Evolutionary conservation across 2,888 invertebrate species (phyloP), one percentile per base, ranked within the genome.

Genomic region (Shargacucullia verbasci): DNA sequence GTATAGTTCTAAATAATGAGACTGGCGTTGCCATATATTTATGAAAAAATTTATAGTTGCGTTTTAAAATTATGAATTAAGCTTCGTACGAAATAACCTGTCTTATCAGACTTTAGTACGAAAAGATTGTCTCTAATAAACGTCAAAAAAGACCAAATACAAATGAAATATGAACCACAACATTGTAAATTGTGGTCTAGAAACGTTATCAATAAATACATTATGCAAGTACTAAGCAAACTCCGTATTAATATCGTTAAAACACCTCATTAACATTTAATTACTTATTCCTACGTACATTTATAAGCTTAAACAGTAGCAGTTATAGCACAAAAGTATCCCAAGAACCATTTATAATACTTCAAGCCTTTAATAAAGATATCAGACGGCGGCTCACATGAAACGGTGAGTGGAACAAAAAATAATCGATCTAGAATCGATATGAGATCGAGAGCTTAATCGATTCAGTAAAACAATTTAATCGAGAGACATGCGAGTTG

Each of bases 381-480:
- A 87, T 89, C 85, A 80, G 72, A 70, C 64, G 81, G 84, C 88
- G 87, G 86, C 79, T 66, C 70, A 82, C 73, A 79, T 82, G 80
- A 86, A 85, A 87, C 82, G 81, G 65, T 65, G 73, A 78, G 74
- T 69, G 73, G 69, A 81, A 86, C 79, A 86, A 89, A 89, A 86
- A 87, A 84, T 84, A 87, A 89, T 88, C 86, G 88, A 86, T 85
- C 75, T 82, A 83, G 78, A 84, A 86, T 87, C 88, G 89, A 86
- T 86, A 82, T 80, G 75, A 80, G 85, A 87, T 81, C 85, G 82
- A 84, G 81, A 80, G 78, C 85, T 89, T 92, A 92, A 92, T 92
- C 91, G 91, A 91, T 90, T 89, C 87, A 81, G 88, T 82, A 84
- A 90, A 91, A 90, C 91, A 89, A 90, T 91, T 91, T 91, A 87